Conservation (phyloP, 2,113 vertebrate species). For the Taxidea taxus region DNA sequence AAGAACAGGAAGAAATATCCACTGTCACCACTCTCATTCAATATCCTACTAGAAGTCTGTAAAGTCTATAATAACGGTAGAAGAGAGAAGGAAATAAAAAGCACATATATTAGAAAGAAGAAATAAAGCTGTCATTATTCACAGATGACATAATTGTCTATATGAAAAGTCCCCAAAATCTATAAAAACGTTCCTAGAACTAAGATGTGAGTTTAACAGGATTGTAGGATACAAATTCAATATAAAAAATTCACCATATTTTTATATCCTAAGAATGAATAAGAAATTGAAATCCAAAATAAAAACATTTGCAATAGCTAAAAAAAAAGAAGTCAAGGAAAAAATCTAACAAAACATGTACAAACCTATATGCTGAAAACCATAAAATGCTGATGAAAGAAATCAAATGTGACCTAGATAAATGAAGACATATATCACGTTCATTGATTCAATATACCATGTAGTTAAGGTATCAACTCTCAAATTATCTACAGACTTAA, state of each 20-base stretch:
- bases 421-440: background rate
- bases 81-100: background rate
- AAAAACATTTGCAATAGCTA: background rate
- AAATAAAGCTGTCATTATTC: conserved; percentile 5
- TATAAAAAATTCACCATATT: background rate
- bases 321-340: background rate
- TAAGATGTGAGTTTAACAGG: background rate
- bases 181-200: conserved; percentile 6
- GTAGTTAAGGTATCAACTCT: background rate
- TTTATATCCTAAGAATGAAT: background rate
- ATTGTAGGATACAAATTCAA: background rate
- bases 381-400: conserved; percentile 13
- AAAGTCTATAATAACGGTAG: background rate
- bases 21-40: background rate
- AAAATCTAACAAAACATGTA: background rate
- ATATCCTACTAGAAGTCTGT: background rate
- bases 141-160: background rate
- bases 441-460: background rate
- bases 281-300: conserved; percentile 4
- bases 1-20: background rate
- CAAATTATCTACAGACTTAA: background rate
- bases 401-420: background rate
- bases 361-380: background rate
- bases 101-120: background rate
- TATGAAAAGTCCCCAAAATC: background rate